Evolutionary conservation across 2,113 vertebrate species (phyloP), one percentile per base, ranked within the genome.

Genomic region (Ifrita kowaldi): DNA sequence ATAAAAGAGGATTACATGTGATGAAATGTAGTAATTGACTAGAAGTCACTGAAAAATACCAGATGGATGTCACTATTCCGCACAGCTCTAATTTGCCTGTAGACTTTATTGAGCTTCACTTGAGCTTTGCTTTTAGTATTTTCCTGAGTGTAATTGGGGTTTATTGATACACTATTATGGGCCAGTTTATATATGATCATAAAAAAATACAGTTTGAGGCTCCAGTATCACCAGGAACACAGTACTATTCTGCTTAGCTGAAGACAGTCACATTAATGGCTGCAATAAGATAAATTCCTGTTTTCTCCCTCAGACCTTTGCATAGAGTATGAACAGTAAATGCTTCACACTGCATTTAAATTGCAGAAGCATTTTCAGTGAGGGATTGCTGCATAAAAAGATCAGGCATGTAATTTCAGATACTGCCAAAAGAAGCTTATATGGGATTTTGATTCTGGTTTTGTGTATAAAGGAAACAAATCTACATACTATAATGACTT

Each of bases 11-110:
- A 98, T 98, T 98, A 97, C 94, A 95, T 87, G 90, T 64, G 75
- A 98, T 96, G 97, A 98, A 97, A 98, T 91, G 97, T 77, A 96
- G 97, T 98, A 98, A 98, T 98, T 98, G 98, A 97, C 97, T 97
- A 96, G 96, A 98, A 98, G 96, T 97, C 94, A 94, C 97, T 44
- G 80, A 97, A 98, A 98, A 98, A 97, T 98, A 97, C 97, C 97
- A 98, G 97, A 97, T 98, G 98, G 97, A 97, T 98, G 95, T 98
- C 97, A 96, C 96, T 71, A 75, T 96, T 98, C 96, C 93, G 60
- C 95, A 71, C 52, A 95, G 90, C 80, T 97, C 95, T 97, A 97
- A 97, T 97, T 95, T 59, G 94, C 94, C 89, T 67, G 84, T 85
- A 74, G 93, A 96, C 76, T 97, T 98, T 97, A 98, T 96, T 95